Evolutionary conservation across 2,113 vertebrate genomes (phyloP).

Genomic region (Caranx ignobilis): DNA sequence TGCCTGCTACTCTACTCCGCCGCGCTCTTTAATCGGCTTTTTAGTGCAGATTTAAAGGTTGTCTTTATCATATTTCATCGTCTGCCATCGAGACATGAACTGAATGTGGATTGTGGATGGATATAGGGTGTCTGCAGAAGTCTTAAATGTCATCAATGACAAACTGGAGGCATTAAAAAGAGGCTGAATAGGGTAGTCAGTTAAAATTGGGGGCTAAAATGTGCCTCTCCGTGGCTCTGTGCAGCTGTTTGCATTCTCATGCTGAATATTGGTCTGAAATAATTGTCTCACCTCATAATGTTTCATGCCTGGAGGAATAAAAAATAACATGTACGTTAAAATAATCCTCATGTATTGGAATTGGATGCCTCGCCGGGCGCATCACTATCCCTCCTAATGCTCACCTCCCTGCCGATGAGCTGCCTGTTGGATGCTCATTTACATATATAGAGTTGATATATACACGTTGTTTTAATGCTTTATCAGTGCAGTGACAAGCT

Average conservation of each 20-base stretch:
- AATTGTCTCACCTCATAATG: neutral
- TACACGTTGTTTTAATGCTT: neutral
- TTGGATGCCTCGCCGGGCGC: neutral
- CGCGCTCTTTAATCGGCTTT: neutral
- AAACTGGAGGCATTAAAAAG: neutral
- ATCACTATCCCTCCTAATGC: neutral
- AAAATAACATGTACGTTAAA: neutral
- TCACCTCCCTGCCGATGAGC: neutral
- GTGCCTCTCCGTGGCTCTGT: neutral
- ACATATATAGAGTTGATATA: neutral
- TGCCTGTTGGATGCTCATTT: constrained; percentile 17
- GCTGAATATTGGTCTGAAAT: neutral
- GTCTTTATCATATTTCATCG: neutral
- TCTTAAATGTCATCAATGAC: constrained; percentile 4
- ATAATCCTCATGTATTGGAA: constrained; percentile 11
- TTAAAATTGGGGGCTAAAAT: neutral
- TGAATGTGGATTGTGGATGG: neutral
- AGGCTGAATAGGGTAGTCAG: neutral
- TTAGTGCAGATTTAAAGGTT: neutral
- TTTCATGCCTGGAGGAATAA: neutral
- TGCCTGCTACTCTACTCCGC: neutral
- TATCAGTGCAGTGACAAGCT: constrained; percentile 5
- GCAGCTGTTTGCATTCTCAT: neutral
- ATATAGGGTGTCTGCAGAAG: neutral
- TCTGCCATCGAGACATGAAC: neutral